Base-by-base conservation (phyloP, 2,888 invertebrate genomes). In the Dryocosmus kuriphilus region DNA sequence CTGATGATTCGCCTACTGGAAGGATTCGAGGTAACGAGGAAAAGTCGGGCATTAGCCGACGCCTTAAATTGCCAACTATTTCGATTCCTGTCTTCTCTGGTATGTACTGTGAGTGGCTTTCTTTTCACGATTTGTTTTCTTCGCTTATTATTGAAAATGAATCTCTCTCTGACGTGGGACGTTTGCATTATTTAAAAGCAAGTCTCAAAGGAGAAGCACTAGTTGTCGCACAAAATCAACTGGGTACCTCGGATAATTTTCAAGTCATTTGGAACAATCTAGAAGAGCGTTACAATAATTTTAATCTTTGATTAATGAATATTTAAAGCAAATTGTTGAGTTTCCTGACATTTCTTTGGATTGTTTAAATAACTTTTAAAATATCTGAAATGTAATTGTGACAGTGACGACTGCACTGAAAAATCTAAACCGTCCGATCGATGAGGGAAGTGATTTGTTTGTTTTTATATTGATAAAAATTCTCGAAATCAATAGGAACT, bases 201-300 rank as follows among this genome's bases (percentile, higher is more conserved):
- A 71, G 38, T 22, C 22, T 71, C 35, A 16, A 22, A 27, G 71
- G 14, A 3, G 71, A 46, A 1, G 71, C 71, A n/a, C 9, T 41
- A 19, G 27, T 71, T 27, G 38, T 46, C 22, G 71, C 24, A 3
- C 71, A 71, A 46, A 71, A 71, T 24, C 24, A 46, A 22, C 71
- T 46, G 6, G 32, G 51, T 8, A 71, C 38, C 9, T 2, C 27
- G 1, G 71, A 71, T 38, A n/a, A 71, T 22, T 32, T 32, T 71
- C n/a, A n/a, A 71, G 3, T 7, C 22, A 38, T 71, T 71, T 71
- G 71, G 71, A n/a, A 71, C 11, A n/a, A 71, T 41, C 14, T 71
- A 71, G 71, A 71, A 41, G 6, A 46, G 8, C 71, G 51, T 16
- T 71, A 46, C 24, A 71, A 46, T 46, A 71, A 71, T 22, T 38